phyloP scores from a whole-genome alignment of 2,113 vertebrate species.

The Hypomesus transpacificus region DNA sequence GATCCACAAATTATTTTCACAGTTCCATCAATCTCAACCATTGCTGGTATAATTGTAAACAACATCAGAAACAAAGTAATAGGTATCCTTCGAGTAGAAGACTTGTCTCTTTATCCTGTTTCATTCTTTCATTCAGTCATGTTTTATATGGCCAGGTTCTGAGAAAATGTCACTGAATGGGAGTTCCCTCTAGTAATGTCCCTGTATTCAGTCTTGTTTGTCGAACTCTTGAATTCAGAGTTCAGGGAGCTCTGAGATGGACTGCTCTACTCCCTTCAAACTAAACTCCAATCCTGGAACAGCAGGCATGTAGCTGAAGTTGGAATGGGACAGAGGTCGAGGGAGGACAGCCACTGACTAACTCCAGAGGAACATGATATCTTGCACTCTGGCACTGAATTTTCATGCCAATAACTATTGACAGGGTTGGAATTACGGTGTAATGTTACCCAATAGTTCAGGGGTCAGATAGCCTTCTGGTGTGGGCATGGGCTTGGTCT shows the following conservation, averaged over 20 bases:
- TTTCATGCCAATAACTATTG: conserved; percentile 1
- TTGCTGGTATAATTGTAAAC: conserved; percentile 3
- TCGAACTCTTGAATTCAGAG: too few relatives aligned
- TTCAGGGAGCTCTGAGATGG: not conserved
- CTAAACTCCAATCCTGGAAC: too few relatives aligned
- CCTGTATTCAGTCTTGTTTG: too few relatives aligned
- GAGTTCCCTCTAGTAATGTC: too few relatives aligned
- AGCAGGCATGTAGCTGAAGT: not conserved
- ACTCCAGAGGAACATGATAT: conserved; percentile 26
- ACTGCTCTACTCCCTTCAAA: too few relatives aligned
- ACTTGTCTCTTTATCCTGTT: too few relatives aligned
- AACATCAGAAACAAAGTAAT: not conserved
- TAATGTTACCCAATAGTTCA: conserved; percentile 72
- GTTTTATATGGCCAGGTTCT: not conserved
- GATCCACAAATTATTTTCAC: not conserved
- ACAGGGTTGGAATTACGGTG: conserved; percentile 36
- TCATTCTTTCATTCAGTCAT: too few relatives aligned
- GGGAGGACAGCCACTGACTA: not conserved
- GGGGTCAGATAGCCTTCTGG: conserved; percentile 85
- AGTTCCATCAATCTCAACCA: not conserved
- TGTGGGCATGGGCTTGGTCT: conserved; percentile 72
- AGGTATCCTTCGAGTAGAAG: too few relatives aligned
- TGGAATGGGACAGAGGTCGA: conserved; percentile 10
- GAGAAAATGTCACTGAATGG: not conserved
- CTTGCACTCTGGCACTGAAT: not conserved